Conservation (phyloP, 2,113 vertebrate species). For the Lophura nycthemera region DNA sequence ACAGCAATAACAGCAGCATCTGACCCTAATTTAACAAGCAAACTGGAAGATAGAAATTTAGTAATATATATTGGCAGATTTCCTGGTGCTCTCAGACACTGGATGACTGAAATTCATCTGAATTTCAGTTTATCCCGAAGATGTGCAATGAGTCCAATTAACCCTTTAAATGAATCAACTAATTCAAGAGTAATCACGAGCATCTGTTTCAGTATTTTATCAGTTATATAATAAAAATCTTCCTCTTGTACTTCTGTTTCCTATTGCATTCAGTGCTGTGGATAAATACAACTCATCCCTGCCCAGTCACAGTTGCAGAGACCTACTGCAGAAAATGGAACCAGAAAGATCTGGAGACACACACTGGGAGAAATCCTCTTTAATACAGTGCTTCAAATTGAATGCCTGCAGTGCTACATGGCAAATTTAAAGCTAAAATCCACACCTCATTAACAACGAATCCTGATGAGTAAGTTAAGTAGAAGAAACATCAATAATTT, state of each 20-base stretch:
- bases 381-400: conserved; percentile 52
- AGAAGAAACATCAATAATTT: conserved; percentile 70
- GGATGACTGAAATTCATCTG: conserved; percentile 17
- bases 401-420: conserved; percentile 62
- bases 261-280: conserved; percentile 15
- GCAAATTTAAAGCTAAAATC: conserved; percentile 69
- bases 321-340: conserved; percentile 46
- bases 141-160: conserved; percentile 41
- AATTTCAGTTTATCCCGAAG: conserved; percentile 34
- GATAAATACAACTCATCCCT: conserved; percentile 17
- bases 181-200: not conserved
- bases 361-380: conserved; percentile 40
- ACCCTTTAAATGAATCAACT: conserved; percentile 51
- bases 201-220: conserved; percentile 51
- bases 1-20: not conserved
- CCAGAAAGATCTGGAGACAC: conserved; percentile 26
- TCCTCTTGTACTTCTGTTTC: conserved; percentile 41
- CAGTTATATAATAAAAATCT: conserved; percentile 51
- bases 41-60: conserved; percentile 17
- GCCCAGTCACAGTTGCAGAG: conserved; percentile 47
- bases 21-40: conserved; percentile 35
- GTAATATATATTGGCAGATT: conserved; percentile 1
- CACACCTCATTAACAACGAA: conserved; percentile 73
- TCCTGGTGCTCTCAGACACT: conserved; percentile 28
- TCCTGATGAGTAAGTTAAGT: conserved; percentile 71